Percentiles rank a stretch among this genome's conserved stretches.
Evolutionary conservation across 2,113 vertebrate genomes (phyloP).

Genomic region (Microcebus murinus): DNA sequence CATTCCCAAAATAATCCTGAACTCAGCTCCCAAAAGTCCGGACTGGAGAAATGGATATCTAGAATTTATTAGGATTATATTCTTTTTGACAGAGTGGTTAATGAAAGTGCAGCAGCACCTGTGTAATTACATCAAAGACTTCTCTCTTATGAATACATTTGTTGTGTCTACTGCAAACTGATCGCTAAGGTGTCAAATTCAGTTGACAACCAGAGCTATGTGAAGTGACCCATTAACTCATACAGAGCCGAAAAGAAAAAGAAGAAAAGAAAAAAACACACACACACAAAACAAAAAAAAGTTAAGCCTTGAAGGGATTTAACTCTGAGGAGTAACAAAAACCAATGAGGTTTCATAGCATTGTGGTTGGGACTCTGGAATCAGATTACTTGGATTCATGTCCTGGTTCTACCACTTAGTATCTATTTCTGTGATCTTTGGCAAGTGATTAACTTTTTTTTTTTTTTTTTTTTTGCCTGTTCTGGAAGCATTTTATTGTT

Average conservation of each 20-base stretch:
- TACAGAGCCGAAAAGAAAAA: neutral
- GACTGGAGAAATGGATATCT: neutral
- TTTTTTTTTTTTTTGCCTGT: neutral
- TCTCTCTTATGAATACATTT: neutral
- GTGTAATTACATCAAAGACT: neutral
- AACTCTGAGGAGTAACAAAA: neutral
- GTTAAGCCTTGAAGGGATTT: neutral
- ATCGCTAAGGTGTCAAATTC: neutral
- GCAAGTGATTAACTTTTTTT: neutral
- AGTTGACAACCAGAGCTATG: neutral
- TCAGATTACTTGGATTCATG: neutral
- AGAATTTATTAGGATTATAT: neutral
- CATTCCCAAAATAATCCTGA: neutral
- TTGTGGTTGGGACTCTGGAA: neutral
- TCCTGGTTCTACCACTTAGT: neutral
- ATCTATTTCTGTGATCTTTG: neutral
- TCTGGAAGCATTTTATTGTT: constrained; percentile 81
- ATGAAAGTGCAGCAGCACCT: neutral
- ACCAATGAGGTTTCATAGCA: neutral
- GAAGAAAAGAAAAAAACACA: neutral
- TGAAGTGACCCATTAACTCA: neutral
- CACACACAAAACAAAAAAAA: neutral
- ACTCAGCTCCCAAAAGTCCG: neutral
- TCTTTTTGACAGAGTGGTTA: neutral
- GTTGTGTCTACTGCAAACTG: neutral